Evolutionary conservation across 2,797 vertebrate species (phyloP).

Genomic region (Buceros bicornis): DNA sequence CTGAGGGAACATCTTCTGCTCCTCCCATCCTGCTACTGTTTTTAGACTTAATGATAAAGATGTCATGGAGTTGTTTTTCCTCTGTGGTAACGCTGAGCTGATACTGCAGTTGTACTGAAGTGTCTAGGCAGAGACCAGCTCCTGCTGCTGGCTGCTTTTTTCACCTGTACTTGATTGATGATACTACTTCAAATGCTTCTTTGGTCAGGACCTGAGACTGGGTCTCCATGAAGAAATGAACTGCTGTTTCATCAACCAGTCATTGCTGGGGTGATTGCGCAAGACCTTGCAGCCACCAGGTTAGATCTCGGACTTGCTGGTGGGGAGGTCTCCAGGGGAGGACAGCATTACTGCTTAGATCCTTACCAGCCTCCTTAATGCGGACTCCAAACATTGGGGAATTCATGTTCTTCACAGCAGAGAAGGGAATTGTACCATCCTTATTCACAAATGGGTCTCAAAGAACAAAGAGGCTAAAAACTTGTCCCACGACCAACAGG

Average conservation of each 20-base stretch:
- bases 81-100: background rate
- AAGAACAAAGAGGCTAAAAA: background rate
- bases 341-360: background rate
- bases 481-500: background rate
- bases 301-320: background rate
- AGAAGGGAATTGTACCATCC: background rate
- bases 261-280: fast-evolving
- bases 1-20: background rate
- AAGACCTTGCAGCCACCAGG: background rate
- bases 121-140: background rate
- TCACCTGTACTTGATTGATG: background rate
- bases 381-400: background rate
- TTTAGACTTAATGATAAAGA: background rate
- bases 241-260: background rate
- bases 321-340: background rate
- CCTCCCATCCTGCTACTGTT: background rate
- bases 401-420: background rate
- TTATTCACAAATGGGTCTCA: background rate
- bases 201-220: fast-evolving
- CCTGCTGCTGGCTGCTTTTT: background rate
- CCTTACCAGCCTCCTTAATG: background rate
- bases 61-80: background rate
- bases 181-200: background rate
- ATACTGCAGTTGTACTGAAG: background rate
- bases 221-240: background rate